Evolutionary conservation across 1,140 invertebrate genomes (phyloP).

Genomic region (Cydia amplana): DNA sequence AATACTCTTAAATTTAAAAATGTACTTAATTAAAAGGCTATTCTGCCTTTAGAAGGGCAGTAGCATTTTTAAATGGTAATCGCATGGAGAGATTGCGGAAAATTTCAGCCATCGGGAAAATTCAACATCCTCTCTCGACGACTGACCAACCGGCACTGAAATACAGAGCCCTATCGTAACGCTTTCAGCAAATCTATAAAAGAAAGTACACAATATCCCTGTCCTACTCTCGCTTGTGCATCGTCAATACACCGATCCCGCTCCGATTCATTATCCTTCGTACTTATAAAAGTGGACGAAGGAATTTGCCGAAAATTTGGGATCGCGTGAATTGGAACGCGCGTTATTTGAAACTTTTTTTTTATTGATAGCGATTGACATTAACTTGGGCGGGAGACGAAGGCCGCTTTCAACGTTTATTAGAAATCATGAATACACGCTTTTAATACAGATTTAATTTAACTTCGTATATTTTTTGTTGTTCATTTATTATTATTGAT

Average conservation of each 20-base stretch:
- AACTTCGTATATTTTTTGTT: too few species aligned
- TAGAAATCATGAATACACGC: conserved; percentile 26
- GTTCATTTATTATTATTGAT: too few species aligned
- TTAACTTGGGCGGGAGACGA: not conserved
- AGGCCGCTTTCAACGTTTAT: conserved; percentile 44
- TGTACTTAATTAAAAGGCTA: not conserved
- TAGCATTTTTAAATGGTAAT: conserved; percentile 27
- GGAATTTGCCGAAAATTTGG: conserved; percentile 60
- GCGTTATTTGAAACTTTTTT: conserved; percentile 43
- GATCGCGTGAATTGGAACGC: conserved; percentile 53
- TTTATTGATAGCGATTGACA: conserved; percentile 15
- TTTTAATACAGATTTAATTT: not conserved
- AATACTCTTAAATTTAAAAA: not conserved
- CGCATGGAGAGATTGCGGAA: conserved; percentile 51
- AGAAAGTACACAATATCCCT: conserved; percentile 61
- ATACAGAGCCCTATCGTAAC: conserved; percentile 52
- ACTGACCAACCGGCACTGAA: conserved; percentile 46
- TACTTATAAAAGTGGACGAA: conserved; percentile 51
- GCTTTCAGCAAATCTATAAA: conserved; percentile 73
- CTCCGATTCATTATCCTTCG: conserved; percentile 59
- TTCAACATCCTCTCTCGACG: conserved; percentile 37
- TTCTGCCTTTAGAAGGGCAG: not conserved
- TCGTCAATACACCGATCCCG: conserved; percentile 38
- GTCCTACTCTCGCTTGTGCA: conserved; percentile 47
- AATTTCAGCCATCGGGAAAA: conserved; percentile 37